Conservation (phyloP, 2,888 invertebrate genomes). For the Lissocephala sabroskyi region DNA sequence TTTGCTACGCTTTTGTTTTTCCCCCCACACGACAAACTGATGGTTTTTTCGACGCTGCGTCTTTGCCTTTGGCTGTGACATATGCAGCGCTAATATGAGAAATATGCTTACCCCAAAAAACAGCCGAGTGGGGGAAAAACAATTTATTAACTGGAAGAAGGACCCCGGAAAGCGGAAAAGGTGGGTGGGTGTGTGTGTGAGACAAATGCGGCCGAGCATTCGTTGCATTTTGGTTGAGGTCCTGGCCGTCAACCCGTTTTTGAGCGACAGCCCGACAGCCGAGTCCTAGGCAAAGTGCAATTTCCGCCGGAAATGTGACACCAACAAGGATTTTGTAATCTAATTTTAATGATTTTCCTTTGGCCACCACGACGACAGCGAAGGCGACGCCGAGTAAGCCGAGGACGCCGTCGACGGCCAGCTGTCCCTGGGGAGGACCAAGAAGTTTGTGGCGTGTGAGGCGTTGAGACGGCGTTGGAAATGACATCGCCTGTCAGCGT, state of each 20-base stretch:
- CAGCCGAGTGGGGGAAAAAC: constrained; percentile 27
- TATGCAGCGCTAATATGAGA: background rate
- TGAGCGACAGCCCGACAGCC: background rate
- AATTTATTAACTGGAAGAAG: constrained; percentile 67
- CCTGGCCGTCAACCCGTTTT: background rate
- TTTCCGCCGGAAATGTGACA: constrained; percentile 64
- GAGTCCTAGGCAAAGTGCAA: constrained; percentile 46
- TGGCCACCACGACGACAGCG: constrained; percentile 8
- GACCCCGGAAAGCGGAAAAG: background rate
- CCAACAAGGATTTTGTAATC: constrained; percentile 58
- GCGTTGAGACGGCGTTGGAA: no score
- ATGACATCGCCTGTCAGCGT: constrained; percentile 1
- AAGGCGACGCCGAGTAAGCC: background rate
- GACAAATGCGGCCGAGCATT: background rate
- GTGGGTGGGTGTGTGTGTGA: no score
- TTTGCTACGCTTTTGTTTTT: constrained; percentile 32
- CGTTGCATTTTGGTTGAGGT: no score
- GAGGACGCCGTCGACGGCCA: constrained; percentile 1
- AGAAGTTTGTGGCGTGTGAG: no score
- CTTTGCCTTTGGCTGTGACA: background rate
- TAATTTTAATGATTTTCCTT: constrained; percentile 62
- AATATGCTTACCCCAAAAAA: constrained; percentile 1
- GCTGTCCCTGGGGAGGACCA: no score
- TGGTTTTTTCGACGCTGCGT: constrained; percentile 12
- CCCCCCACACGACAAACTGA: no score